These are phyloP conservation scores for Nomada fucata DNA, from an alignment of 2,888 invertebrate genomes.

Conservation along the genomic window DNA sequence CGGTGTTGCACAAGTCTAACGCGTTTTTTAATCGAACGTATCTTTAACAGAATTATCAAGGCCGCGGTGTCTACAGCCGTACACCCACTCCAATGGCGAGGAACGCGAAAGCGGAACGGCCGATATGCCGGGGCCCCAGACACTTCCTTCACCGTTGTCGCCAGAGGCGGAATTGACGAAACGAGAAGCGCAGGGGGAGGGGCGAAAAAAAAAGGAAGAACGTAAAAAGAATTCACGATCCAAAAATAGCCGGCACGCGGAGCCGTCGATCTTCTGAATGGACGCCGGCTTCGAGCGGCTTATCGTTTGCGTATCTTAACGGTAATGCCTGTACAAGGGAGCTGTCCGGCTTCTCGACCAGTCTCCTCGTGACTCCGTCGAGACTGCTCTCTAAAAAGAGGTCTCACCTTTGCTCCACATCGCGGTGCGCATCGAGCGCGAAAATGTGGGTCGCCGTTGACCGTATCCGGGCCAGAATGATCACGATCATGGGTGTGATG, in stretches of 20 bases:
- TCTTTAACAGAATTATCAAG: too few relatives aligned
- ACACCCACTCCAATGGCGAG: background rate
- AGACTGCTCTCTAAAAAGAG: slow-evolving; percentile 57
- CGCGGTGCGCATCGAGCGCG: slow-evolving; percentile 25
- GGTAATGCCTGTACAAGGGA: slow-evolving; percentile 48
- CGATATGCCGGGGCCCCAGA: background rate
- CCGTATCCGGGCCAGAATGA: slow-evolving; percentile 48
- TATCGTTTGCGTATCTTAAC: slow-evolving; percentile 71
- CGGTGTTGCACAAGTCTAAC: too few relatives aligned
- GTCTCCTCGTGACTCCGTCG: slow-evolving; percentile 53
- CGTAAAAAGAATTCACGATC: background rate
- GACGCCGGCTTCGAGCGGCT: slow-evolving; percentile 14
- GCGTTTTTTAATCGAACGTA: too few relatives aligned
- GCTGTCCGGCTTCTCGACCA: slow-evolving; percentile 44
- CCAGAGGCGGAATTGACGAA: background rate
- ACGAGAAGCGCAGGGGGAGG: too few relatives aligned
- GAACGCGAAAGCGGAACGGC: slow-evolving; percentile 1
- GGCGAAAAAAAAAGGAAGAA: too few relatives aligned
- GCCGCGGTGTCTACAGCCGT: background rate
- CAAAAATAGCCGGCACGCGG: slow-evolving; percentile 26
- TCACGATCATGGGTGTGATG: slow-evolving; percentile 1
- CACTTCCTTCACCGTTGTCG: background rate
- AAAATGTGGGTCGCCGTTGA: slow-evolving; percentile 46
- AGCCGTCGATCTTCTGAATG: slow-evolving; percentile 45
- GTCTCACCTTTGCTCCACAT: slow-evolving; percentile 60